Evolutionary conservation across 2,888 invertebrate genomes (phyloP).

Genomic region (Hecatera dysodea): DNA sequence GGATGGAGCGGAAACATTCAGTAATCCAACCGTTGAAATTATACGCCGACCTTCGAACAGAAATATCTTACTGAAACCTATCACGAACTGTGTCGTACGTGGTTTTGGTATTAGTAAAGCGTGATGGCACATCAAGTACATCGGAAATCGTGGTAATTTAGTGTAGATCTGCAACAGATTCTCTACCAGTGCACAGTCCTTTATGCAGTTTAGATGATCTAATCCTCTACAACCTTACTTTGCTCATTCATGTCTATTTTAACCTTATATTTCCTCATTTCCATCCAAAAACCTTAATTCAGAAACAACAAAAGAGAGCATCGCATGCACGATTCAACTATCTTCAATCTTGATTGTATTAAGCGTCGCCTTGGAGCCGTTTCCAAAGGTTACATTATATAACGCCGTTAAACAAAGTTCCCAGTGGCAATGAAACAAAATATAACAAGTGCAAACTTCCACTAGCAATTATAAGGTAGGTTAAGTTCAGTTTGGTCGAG

Average conservation of each 20-base stretch:
- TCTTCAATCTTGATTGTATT: conserved; percentile 62
- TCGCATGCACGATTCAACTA: conserved; percentile 58
- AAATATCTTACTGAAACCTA: conserved; percentile 58
- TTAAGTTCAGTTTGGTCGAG: conserved; percentile 58
- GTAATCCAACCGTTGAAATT: conserved; percentile 68
- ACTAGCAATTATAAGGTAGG: conserved; percentile 63
- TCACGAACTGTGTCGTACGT: conserved; percentile 52
- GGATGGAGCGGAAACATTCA: conserved; percentile 65
- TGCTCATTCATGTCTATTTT: conserved; percentile 1
- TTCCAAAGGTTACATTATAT: conserved; percentile 65
- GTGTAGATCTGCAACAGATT: neutral
- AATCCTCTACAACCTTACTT: conserved; percentile 16
- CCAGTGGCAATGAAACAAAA: conserved; percentile 68
- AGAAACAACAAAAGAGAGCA: conserved; percentile 47
- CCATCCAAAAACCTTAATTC: conserved; percentile 28
- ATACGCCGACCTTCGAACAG: conserved; percentile 64
- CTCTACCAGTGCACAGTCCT: neutral
- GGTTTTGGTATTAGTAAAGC: conserved; percentile 30
- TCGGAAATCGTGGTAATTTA: neutral
- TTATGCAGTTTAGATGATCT: neutral
- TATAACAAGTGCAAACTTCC: conserved; percentile 59
- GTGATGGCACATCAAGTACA: conserved; percentile 16
- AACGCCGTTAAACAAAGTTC: conserved; percentile 67
- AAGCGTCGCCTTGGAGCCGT: conserved; percentile 47
- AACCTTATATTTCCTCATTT: conserved; percentile 23